A percentile compares a stretch with the other conserved stretches of the same genome.
These are phyloP conservation scores for Potorous gilbertii DNA, from an alignment of 2,797 vertebrate species.

Conservation along the genomic window DNA sequence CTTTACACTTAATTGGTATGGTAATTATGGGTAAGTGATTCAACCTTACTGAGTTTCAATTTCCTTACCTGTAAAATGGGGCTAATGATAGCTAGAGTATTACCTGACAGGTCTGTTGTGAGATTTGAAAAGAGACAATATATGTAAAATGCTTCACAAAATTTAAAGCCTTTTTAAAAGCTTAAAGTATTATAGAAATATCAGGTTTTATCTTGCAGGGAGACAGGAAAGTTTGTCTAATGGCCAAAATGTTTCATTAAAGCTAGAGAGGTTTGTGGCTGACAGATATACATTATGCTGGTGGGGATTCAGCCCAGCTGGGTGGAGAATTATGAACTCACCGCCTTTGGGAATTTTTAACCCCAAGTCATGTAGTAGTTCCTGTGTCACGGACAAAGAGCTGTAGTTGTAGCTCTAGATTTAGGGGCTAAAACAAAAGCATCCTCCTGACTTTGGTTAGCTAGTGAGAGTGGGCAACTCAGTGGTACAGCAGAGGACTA, in stretches of 20 bases:
- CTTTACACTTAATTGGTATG: background rate
- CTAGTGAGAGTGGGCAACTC: background rate
- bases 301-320: background rate
- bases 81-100: background rate
- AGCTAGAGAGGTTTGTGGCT: background rate
- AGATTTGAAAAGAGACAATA: background rate
- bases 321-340: background rate
- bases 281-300: background rate
- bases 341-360: background rate
- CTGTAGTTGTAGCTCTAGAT: background rate
- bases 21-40: background rate
- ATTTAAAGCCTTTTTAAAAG: background rate
- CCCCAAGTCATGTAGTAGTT: background rate
- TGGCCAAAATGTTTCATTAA: background rate
- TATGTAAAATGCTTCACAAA: background rate
- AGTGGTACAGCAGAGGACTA: background rate
- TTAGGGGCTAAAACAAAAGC: background rate
- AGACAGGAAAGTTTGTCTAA: background rate
- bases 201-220: background rate
- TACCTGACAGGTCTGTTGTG: background rate
- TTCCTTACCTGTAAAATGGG: background rate
- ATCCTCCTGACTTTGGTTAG: background rate
- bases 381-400: background rate
- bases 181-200: conserved; percentile 5
- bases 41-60: background rate